A percentile compares a stretch with the other conserved stretches of the same genome.
phyloP scores from a whole-genome alignment of 2,113 vertebrate species.

The Pao palembangensis region DNA sequence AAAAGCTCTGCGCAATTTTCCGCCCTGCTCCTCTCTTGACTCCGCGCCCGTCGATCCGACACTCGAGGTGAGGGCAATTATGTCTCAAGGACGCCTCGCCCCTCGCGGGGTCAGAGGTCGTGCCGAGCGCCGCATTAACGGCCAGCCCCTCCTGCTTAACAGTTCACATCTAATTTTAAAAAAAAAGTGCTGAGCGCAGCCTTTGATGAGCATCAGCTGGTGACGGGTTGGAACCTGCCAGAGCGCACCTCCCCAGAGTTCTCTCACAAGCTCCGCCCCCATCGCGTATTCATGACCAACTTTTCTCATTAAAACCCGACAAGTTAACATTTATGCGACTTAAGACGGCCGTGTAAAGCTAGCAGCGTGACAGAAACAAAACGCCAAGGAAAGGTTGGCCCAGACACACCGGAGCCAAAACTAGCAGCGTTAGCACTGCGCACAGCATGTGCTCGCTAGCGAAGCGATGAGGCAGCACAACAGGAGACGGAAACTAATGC shows the following conservation, averaged over 20 bases:
- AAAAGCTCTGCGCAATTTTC: conserved; percentile 1
- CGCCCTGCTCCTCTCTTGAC: conserved; percentile 14
- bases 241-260: conserved; percentile 3
- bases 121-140: conserved; percentile 28
- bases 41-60: conserved; percentile 15
- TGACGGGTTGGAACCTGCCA: conserved; percentile 40
- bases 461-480: conserved; percentile 56
- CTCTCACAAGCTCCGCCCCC: conserved; percentile 3
- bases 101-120: conserved; percentile 44
- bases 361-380: too few relatives aligned
- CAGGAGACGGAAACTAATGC: conserved; percentile 35
- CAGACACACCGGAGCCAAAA: conserved; percentile 13
- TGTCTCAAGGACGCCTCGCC: conserved; percentile 55
- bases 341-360: too few relatives aligned
- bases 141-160: conserved; percentile 55
- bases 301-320: too few relatives aligned
- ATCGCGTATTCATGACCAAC: too few relatives aligned
- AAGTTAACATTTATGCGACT: too few relatives aligned
- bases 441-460: conserved; percentile 6
- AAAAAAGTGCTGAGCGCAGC: conserved; percentile 58
- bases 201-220: conserved; percentile 61
- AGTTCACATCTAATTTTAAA: conserved; percentile 66
- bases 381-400: background rate
- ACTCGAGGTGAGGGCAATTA: conserved; percentile 57
- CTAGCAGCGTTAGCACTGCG: conserved; percentile 41